Base-by-base conservation (phyloP, 2,113 vertebrate species). In the Gopherus evgoodei region DNA sequence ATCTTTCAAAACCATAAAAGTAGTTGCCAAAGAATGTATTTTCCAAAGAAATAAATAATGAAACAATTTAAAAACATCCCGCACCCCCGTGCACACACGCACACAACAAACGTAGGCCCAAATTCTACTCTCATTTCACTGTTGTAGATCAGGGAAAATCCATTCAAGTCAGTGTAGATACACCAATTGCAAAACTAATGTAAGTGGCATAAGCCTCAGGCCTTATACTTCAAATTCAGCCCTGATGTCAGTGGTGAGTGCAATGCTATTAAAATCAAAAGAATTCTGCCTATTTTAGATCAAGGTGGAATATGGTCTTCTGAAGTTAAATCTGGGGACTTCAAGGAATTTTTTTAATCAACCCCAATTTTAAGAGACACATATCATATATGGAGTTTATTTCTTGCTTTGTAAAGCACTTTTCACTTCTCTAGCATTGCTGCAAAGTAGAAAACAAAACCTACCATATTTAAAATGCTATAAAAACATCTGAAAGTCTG, bases 381-480 rank as follows among this genome's bases (percentile, higher is more conserved):
- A 0, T 35, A 22, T 6, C 4, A 2, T 38, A 3, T 11, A 0
- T 12, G 35, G 4, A 3, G 4, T n/a, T 49, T 72, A 50, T 42
- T 90, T 24, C 9, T 81, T 59, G 27, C 84, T 3, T 8, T 57
- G 52, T 57, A 57, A 31, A 62, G 4, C 1, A 11, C 7, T 38
- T 53, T 69, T 84, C 88, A 44, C 8, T 38, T 38, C 65, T 11
- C 19, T 38, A 38, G n/a, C n/a, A 38, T 8, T 72, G 65, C 35
- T 72, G 22, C 19, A 72, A 72, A 72, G 35, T 38, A 38, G n/a
- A 72, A 38, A 38, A 72, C 19, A 38, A 38, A 72, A 21, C n/a
- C 65, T 2, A 38, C 5, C 19, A 3, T 82, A 38, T 82, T 56
- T 56, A 14, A 82, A n/a, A 38, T 16, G 38, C 24, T 24, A 42